These are phyloP conservation scores for Pegoplata infirma DNA, from an alignment of 2,888 invertebrate species.

Conservation along the genomic window DNA sequence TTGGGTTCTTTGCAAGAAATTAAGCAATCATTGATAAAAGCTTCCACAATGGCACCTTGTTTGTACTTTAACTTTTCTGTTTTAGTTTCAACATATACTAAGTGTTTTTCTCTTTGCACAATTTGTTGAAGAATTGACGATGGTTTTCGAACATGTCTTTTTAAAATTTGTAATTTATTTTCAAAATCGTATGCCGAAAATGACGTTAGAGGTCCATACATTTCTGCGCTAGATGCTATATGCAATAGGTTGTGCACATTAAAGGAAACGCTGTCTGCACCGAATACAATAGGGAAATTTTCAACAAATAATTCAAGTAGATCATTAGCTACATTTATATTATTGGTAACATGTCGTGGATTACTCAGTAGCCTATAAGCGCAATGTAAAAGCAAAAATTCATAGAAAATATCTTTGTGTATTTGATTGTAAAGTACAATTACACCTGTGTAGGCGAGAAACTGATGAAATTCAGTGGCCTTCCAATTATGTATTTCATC, in stretches of 20 bases:
- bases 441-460: too few relatives aligned
- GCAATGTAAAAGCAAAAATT: slow-evolving; percentile 36
- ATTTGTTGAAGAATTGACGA: slow-evolving; percentile 5
- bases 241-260: slow-evolving; percentile 40
- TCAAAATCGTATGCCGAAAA: slow-evolving; percentile 30
- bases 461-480: too few relatives aligned
- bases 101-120: not conserved
- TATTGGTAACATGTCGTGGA: slow-evolving; percentile 14
- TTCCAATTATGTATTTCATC: not conserved
- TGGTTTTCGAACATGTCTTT: not conserved
- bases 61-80: not conserved
- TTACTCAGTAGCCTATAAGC: slow-evolving; percentile 26
- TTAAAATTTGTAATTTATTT: slow-evolving; percentile 17
- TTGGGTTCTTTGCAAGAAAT: slow-evolving; percentile 16
- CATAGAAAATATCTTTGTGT: too few relatives aligned
- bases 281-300: slow-evolving; percentile 36
- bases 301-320: slow-evolving; percentile 28
- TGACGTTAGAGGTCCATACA: slow-evolving; percentile 10
- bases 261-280: slow-evolving; percentile 29
- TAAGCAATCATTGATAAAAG: slow-evolving; percentile 11
- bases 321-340: slow-evolving; percentile 9
- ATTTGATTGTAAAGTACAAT: too few relatives aligned
- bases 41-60: not conserved
- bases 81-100: not conserved
- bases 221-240: slow-evolving; percentile 17